Evolutionary conservation across 2,797 vertebrate species (phyloP), one percentile per base, ranked within the genome.

Genomic region (Phylloscopus collybita): DNA sequence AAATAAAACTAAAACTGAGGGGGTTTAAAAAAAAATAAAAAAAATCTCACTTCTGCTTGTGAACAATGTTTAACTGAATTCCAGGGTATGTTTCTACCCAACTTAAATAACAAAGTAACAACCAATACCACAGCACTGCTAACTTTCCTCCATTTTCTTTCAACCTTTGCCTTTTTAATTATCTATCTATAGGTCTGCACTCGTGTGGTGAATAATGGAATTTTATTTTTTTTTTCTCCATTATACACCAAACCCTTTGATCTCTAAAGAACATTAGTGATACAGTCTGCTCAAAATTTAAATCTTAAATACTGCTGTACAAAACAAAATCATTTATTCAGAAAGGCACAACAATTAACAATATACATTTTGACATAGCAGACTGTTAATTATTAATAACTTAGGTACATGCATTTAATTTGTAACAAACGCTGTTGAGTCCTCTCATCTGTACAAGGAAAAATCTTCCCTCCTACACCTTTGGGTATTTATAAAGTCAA

Each of bases 351-450:
- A 97, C 92, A 97, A 96, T 97, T 97, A 96, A 97, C 95, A 97
- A 97, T 94, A 96, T 57, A 73, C 74, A 86, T 97, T 97, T 87
- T 96, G 75, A 97, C 95, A 47, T 3, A 94, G 85, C 69, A 96
- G 93, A 36, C 92, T 94, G 96, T 97, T 97, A 97, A 97, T 97
- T 94, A 97, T 98, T 97, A 97, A 97, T 94, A 93, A 79, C 64
- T 69, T 44, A 27, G 86, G 93, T 86, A 92, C 69, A 47, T 36
- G 78, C 29, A 95, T 71, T 95, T 91, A 94, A 97, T 95, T 96
- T 96, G 91, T 97, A 93, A 94, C 95, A 95, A 96, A 96, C 90
- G 61, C 89, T 74, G 88, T 36, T 94, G 80, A 92, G 93, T 18
- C 83, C 95, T 89, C 93, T 97, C 95, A 90, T 93, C 81, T 90